Conservation (phyloP, 2,797 vertebrate genomes). For the Phoebastria nigripes region DNA sequence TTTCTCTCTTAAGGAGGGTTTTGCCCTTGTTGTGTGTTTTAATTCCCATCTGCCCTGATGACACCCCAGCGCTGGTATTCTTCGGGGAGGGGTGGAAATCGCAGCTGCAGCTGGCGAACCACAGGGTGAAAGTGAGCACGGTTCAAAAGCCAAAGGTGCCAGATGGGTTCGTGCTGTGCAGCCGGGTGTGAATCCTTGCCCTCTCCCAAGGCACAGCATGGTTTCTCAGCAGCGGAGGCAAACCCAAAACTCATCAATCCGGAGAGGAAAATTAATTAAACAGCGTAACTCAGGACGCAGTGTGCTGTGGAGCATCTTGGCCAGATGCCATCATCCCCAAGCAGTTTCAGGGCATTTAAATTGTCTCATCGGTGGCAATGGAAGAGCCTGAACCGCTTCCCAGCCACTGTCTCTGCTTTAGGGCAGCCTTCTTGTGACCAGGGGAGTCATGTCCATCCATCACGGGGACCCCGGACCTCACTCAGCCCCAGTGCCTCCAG, state of each 20-base stretch:
- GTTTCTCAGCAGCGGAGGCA: background rate
- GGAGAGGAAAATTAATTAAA: background rate
- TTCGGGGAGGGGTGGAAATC: background rate
- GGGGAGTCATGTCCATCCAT: background rate
- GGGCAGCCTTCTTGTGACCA: background rate
- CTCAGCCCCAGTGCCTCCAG: background rate
- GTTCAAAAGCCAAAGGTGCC: background rate
- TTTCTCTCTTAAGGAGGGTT: background rate
- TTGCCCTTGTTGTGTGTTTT: background rate
- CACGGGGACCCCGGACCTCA: background rate
- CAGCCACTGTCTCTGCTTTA: background rate
- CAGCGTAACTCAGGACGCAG: fast-evolving
- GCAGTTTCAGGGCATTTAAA: background rate
- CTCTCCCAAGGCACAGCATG: background rate
- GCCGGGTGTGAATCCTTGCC: background rate
- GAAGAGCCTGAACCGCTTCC: background rate
- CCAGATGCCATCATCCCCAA: background rate
- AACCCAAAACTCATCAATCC: background rate
- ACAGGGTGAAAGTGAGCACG: background rate
- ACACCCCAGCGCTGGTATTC: background rate
- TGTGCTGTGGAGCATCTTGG: background rate
- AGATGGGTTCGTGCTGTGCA: background rate
- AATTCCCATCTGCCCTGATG: background rate
- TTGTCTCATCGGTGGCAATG: background rate
- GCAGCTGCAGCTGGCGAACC: background rate